Base-by-base conservation (phyloP, 2,113 vertebrate genomes). In the Oncorhynchus keta region DNA sequence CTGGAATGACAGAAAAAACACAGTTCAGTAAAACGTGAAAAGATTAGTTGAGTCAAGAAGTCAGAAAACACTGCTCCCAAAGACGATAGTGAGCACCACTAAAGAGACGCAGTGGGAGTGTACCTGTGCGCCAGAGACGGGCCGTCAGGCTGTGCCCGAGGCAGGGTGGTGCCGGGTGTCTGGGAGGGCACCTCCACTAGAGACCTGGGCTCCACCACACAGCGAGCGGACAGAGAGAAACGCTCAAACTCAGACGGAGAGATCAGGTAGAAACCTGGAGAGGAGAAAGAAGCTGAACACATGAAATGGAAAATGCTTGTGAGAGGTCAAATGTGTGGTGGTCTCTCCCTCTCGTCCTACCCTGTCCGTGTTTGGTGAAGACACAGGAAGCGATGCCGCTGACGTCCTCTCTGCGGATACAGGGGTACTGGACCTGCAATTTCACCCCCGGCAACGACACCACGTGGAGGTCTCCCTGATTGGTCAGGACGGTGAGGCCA, bases 321-420 rank as follows among this genome's bases (percentile, higher is more conserved):
- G 39, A 11, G 39, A 39, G 39, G 39, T 45, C 39, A 45, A 45
- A 45, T 45, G 39, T 45, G 39, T 11, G 39, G 39, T 11, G 0
- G 35, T 11, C 9, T 11, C 39, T 45, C 39, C 11, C 30, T 13
- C 65, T 39, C 13, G 3, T n/a, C 87, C 28, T 78, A 99, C 98
- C 98, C 93, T 99, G 98, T 69, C 97, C 97, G 0, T 96, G 94
- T 61, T 95, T 98, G 68, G 97, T 99, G 93, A 99, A 99, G 85
- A 99, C 97, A 0, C 98, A 99, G 59, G 98, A 99, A 0, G 98
- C 97, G 9, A 99, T 99, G 80, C 97, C 98, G 0, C 97, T 99
- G 73, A 99, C 95, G 5, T 99, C 98, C 89, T 99, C 97, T 49
- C 95, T 92, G 76, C 97, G 96, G 85, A 99, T 97, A 84, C 98